Conservation (phyloP, 2,113 vertebrate genomes). For the Albula goreensis region DNA sequence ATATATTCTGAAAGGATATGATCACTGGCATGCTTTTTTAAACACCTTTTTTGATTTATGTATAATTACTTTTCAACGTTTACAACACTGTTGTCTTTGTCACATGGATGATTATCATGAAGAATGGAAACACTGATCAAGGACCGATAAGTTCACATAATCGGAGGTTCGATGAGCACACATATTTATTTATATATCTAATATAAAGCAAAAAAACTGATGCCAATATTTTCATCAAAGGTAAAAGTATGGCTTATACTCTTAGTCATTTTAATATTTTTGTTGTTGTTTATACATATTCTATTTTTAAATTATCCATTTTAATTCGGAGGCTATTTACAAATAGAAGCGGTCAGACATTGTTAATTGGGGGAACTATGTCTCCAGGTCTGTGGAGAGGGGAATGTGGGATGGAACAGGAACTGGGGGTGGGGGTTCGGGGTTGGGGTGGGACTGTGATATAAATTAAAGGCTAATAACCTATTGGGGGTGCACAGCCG, state of each 20-base stretch:
- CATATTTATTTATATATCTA: slow-evolving; percentile 55
- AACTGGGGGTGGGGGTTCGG: slow-evolving; percentile 27
- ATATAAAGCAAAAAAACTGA: slow-evolving; percentile 62
- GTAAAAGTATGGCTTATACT: slow-evolving; percentile 81
- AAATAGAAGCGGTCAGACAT: slow-evolving; percentile 61
- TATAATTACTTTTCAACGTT: slow-evolving; percentile 37
- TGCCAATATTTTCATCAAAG: slow-evolving; percentile 67
- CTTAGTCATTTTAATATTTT: slow-evolving; percentile 60
- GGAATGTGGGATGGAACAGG: not conserved
- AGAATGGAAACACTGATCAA: slow-evolving; percentile 27
- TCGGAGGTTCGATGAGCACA: slow-evolving; percentile 49
- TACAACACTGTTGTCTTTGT: slow-evolving; percentile 26
- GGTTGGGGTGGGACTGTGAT: slow-evolving; percentile 25
- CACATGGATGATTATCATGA: slow-evolving; percentile 34
- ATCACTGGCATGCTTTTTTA: slow-evolving; percentile 57
- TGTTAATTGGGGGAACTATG: slow-evolving; percentile 40
- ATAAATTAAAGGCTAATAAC: slow-evolving; percentile 41
- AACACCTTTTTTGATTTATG: slow-evolving; percentile 12
- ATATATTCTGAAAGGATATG: slow-evolving; percentile 50
- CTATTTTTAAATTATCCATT: slow-evolving; percentile 48
- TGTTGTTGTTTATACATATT: slow-evolving; percentile 50
- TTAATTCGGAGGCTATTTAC: slow-evolving; percentile 70
- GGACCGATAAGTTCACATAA: slow-evolving; percentile 45
- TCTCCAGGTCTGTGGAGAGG: slow-evolving; percentile 43
- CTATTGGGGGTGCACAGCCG: slow-evolving; percentile 16